These are phyloP conservation scores for Syrista parreyssii DNA, from an alignment of 2,888 invertebrate genomes.

Conservation along the genomic window DNA sequence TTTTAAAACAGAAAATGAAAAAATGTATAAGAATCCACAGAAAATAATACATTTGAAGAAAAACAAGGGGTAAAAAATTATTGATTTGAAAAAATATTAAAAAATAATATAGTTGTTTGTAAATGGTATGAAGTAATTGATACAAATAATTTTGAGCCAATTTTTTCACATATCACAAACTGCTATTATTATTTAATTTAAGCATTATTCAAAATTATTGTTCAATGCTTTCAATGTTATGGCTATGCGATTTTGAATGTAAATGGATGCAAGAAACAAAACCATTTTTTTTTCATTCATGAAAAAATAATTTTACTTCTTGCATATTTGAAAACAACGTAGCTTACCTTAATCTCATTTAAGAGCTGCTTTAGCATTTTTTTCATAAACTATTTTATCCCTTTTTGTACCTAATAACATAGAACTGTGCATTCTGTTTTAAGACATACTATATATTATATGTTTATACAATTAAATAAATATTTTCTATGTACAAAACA, in stretches of 20 bases:
- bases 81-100: background rate
- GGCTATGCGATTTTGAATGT: background rate
- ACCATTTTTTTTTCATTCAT: background rate
- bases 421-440: background rate
- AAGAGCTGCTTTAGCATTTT: background rate
- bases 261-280: background rate
- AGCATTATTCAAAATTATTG: background rate
- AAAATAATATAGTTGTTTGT: slow-evolving; percentile 7
- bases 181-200: background rate
- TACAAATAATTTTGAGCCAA: slow-evolving; percentile 33
- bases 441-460: background rate
- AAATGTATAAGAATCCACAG: background rate
- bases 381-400: background rate
- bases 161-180: slow-evolving; percentile 28
- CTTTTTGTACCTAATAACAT: background rate
- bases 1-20: background rate
- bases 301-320: background rate
- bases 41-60: background rate
- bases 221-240: background rate
- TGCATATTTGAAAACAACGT: background rate
- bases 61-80: background rate
- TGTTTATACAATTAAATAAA: background rate
- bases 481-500: background rate
- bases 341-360: background rate
- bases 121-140: slow-evolving; percentile 38